Conservation (phyloP, 1,140 invertebrate genomes). For the Cotesia chilonis region DNA sequence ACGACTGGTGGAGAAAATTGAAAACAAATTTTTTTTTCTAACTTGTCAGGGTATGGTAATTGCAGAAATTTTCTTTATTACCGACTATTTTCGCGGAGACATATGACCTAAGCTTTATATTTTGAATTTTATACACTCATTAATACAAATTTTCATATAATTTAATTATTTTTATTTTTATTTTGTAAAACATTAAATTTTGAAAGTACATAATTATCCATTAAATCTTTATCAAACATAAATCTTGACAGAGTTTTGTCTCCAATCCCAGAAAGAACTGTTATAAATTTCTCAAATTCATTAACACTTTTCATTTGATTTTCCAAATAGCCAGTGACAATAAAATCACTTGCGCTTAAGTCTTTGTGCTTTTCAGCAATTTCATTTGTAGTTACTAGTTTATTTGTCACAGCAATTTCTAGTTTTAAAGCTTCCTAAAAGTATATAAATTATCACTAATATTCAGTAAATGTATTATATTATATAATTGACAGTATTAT, state of each 20-base stretch:
- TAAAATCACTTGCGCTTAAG: conserved; percentile 54
- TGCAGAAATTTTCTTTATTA: too few species aligned
- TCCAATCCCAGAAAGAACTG: conserved; percentile 53
- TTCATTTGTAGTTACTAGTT: conserved; percentile 45
- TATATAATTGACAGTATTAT: too few species aligned
- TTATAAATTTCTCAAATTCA: conserved; percentile 51
- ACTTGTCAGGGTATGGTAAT: too few species aligned
- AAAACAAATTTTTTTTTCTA: too few species aligned
- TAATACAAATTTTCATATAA: too few species aligned
- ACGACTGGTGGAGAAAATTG: too few species aligned
- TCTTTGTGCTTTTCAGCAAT: conserved; percentile 51
- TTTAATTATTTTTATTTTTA: conserved; percentile 27
- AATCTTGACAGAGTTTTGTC: conserved; percentile 52
- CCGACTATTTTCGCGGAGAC: too few species aligned
- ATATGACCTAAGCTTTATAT: too few species aligned
- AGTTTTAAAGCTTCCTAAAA: conserved; percentile 50
- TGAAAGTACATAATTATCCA: conserved; percentile 44
- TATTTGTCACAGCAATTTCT: conserved; percentile 49
- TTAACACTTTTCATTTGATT: conserved; percentile 57
- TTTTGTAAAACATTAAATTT: conserved; percentile 45
- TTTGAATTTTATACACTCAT: too few species aligned
- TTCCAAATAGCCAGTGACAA: conserved; percentile 52
- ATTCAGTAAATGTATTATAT: too few species aligned
- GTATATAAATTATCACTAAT: background rate
- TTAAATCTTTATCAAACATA: conserved; percentile 54